A percentile compares a stretch with the other conserved stretches of the same genome.
These are phyloP conservation scores for Neolamprologus tretocephalus DNA, from an alignment of 2,113 vertebrate genomes.

Conservation along the genomic window DNA sequence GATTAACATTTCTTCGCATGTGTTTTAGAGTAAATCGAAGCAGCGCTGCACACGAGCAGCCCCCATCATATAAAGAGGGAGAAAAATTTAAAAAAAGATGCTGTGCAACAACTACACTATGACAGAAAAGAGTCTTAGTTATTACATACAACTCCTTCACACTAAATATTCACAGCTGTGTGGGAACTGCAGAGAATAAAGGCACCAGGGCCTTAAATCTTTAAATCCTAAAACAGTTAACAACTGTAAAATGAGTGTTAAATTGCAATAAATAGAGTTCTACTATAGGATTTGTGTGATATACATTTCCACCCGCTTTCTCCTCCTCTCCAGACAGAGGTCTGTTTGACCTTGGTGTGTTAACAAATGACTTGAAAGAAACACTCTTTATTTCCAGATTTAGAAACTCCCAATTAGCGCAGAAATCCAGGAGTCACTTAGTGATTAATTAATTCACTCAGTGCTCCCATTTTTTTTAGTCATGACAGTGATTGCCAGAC, in stretches of 20 bases:
- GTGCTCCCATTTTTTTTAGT: constrained; percentile 28
- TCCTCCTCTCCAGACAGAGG: background rate
- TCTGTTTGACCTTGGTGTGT: constrained; percentile 13
- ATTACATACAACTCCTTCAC: background rate
- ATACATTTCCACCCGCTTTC: background rate
- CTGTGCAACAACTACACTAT: background rate
- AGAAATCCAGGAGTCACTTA: constrained; percentile 27
- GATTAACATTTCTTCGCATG: background rate
- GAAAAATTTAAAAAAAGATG: rapidly evolving
- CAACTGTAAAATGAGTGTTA: background rate
- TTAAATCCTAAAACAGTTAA: background rate
- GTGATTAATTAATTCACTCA: constrained; percentile 49
- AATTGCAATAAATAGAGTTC: background rate
- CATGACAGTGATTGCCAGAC: constrained; percentile 24
- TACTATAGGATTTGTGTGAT: background rate
- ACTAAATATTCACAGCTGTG: background rate
- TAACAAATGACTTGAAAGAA: constrained; percentile 9
- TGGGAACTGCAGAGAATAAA: background rate
- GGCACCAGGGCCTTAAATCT: background rate
- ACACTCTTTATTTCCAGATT: constrained; percentile 27
- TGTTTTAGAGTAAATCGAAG: background rate
- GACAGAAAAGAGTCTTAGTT: background rate
- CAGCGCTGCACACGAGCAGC: background rate
- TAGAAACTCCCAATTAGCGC: constrained; percentile 46
- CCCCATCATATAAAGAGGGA: background rate